Evolutionary conservation across 2,888 invertebrate genomes (phyloP).

Genomic region (Mongoloraphidia duomilia): DNA sequence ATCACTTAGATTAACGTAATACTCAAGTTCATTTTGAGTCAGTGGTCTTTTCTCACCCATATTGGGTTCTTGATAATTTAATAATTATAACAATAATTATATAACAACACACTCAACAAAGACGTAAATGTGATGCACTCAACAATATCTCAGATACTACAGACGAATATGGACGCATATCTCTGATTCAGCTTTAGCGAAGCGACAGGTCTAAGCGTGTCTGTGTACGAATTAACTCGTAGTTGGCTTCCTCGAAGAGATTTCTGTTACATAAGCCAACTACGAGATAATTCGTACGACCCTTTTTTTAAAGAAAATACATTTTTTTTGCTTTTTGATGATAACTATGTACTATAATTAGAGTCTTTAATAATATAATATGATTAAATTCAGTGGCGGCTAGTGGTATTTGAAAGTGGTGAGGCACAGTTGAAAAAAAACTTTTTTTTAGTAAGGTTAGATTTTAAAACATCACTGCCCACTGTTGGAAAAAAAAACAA

Average conservation of each 20-base stretch:
- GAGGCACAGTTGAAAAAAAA: no score
- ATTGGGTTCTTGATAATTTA: constrained; percentile 11
- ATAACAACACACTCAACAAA: constrained; percentile 12
- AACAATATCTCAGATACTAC: constrained; percentile 11
- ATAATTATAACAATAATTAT: constrained; percentile 11
- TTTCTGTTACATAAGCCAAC: constrained; percentile 20
- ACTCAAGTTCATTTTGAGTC: constrained; percentile 16
- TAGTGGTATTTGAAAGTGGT: no score
- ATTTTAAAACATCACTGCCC: no score
- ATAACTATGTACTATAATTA: constrained; percentile 3
- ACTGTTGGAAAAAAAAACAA: no score
- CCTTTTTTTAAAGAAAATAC: constrained; percentile 14
- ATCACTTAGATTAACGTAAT: constrained; percentile 15
- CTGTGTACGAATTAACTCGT: constrained; percentile 14
- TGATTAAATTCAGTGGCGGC: no score
- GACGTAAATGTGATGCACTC: constrained; percentile 14
- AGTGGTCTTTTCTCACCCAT: constrained; percentile 15
- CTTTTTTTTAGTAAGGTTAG: no score
- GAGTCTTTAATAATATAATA: constrained; percentile 1
- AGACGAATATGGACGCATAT: constrained; percentile 9
- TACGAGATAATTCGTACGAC: constrained; percentile 21
- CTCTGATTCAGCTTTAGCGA: constrained; percentile 8
- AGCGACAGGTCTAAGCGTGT: constrained; percentile 10
- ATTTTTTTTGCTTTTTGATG: constrained; percentile 3
- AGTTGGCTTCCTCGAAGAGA: constrained; percentile 22